Percentiles rank a stretch among this genome's conserved stretches.
These are phyloP conservation scores for Halcyon leucocephala DNA, from an alignment of 2,797 vertebrate species.

Conservation along the genomic window DNA sequence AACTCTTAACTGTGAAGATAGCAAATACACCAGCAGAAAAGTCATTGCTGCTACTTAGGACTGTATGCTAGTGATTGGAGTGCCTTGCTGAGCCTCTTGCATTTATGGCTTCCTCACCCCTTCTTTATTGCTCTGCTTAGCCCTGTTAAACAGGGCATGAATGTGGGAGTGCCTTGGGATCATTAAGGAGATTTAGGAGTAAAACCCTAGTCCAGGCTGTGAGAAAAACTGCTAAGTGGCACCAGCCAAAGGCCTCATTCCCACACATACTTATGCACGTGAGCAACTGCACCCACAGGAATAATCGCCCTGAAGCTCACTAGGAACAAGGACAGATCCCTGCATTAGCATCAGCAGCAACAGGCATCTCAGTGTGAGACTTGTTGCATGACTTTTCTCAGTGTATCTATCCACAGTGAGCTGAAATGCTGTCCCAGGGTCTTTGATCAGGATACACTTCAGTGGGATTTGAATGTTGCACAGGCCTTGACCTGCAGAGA, in stretches of 20 bases:
- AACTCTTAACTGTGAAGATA: neutral
- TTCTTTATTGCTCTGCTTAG: neutral
- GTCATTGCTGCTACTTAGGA: neutral
- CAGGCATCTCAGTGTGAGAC: neutral
- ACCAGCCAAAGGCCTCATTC: neutral
- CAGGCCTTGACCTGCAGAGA: neutral
- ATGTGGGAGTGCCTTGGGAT: neutral
- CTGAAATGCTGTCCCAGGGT: neutral
- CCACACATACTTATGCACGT: neutral
- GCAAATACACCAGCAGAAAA: neutral
- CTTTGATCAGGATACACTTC: slow-evolving; percentile 50
- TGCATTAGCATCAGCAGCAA: neutral
- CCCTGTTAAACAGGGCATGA: neutral
- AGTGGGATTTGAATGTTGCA: neutral
- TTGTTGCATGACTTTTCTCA: neutral
- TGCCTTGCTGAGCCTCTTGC: neutral
- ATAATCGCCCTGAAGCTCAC: neutral
- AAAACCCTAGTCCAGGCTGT: neutral
- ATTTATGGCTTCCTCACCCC: neutral
- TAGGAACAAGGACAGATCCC: neutral
- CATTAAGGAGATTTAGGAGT: slow-evolving; percentile 35
- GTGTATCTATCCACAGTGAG: neutral
- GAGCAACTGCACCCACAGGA: neutral
- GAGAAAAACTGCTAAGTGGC: slow-evolving; percentile 6
- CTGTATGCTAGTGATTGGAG: neutral